Evolutionary conservation across 2,113 vertebrate species (phyloP), one percentile per base, ranked within the genome.

Genomic region (Numida meleagris): DNA sequence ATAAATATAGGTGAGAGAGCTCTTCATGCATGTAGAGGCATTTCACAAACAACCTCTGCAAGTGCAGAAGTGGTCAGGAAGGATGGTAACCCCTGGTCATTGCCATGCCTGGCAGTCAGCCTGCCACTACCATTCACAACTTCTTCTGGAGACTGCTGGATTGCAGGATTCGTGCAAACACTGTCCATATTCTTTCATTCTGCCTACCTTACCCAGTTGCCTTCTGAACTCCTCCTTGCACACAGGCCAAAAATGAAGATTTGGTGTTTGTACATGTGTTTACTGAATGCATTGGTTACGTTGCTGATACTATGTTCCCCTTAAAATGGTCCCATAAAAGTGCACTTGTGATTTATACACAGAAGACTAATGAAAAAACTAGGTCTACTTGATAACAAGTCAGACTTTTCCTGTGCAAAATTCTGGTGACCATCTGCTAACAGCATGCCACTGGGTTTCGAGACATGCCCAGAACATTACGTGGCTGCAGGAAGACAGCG

Each of bases 1-100:
- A 91, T 43, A 91, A 83, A 86, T 74, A 38, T 51, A 81, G 89
- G 79, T 78, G 68, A 88, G 67, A 77, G 89, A 81, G 55, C 27
- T 89, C 65, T 73, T 76, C 20, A 48, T 55, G 43, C 7, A 0
- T 38, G 40, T 46, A 86, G 63, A 91, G 57, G 23, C 42, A 20
- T 82, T 85, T 87, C 71, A 48, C 45, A 88, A 91, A 65, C 53
- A 71, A 67, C n/a, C 43, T 38, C 1, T 34, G 42, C 33, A 40
- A 62, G 46, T 11, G 0, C 63, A 77, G 67, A 11, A 38, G 25
- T 21, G 50, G 27, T 88, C 29, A 77, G 46, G 66, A 70, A 63
- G 66, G 74, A 87, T 57, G 53, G 45, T 67, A 66, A 80, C n/a
- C 70, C 58, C 55, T 55, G 63, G 79, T 55, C 55, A 34, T 10